Evolutionary conservation across 2,888 invertebrate species (phyloP).

Genomic region (Polylopha cassiicola): DNA sequence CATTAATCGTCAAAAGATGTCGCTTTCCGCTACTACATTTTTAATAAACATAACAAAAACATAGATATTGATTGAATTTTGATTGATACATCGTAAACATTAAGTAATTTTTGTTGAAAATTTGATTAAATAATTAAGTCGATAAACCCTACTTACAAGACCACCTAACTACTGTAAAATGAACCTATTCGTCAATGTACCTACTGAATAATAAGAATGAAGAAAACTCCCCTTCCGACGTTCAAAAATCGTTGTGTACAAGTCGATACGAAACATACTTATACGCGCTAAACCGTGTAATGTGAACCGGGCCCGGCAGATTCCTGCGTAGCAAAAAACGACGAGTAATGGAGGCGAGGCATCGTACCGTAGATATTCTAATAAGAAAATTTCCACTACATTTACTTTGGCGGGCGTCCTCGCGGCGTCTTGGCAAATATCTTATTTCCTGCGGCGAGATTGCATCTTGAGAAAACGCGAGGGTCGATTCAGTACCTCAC

Average conservation of each 20-base stretch:
- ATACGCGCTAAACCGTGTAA: constrained; percentile 54
- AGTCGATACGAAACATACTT: constrained; percentile 2
- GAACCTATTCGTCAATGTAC: too few species aligned
- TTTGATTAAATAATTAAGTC: too few species aligned
- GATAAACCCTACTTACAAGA: too few species aligned
- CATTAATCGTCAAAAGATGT: too few species aligned
- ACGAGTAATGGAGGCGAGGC: constrained; percentile 63
- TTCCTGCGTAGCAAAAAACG: constrained; percentile 69
- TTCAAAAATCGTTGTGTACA: constrained; percentile 28
- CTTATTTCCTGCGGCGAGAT: constrained; percentile 78
- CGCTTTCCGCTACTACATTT: too few species aligned
- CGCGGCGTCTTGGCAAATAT: constrained; percentile 78
- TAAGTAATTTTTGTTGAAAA: too few species aligned
- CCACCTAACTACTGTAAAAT: too few species aligned
- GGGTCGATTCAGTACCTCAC: constrained; percentile 67
- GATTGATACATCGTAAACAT: too few species aligned
- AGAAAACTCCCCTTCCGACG: constrained; percentile 27
- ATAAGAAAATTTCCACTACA: constrained; percentile 79
- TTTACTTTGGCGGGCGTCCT: constrained; percentile 74
- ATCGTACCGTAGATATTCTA: constrained; percentile 77
- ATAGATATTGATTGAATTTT: too few species aligned
- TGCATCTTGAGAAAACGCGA: constrained; percentile 78
- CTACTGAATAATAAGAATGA: too few species aligned
- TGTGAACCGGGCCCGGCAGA: constrained; percentile 46
- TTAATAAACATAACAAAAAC: too few species aligned